Evolutionary conservation across 2,113 vertebrate species (phyloP), one percentile per base, ranked within the genome.

Genomic region (Scomber japonicus): DNA sequence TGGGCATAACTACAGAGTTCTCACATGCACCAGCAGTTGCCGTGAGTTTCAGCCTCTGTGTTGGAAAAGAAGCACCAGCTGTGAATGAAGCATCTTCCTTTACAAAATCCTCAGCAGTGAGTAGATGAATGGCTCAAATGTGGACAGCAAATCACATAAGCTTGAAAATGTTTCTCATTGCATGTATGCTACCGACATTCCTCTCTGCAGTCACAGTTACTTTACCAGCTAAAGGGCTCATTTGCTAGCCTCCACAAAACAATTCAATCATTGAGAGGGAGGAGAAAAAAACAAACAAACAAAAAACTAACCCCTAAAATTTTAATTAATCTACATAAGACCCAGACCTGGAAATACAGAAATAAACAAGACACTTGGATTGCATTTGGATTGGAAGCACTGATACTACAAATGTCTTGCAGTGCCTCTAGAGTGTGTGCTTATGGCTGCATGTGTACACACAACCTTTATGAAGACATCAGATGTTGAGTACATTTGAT

Each of bases 1-100:
- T 59, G 59, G 66, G 73, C 53, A 54, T 68, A 60, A 63, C 75
- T 21, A 4, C 7, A 11, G 56, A 55, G 54, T 73, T 73, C 80
- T 76, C 15, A 30, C 45, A 21, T 49, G 75, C 78, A 80, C 65
- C 72, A 66, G 56, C 75, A 75, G 78, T 61, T 75, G 60, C 68
- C 40, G 19, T 48, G 57, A 78, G 68, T 54, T 67, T 31, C 46
- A 62, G 65, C 66, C 74, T 81, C 59, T 78, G 45, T 45, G 46
- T n/a, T 60, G 75, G 35, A 61, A 27, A 27, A 27, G 24, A 27
- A 27, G 50, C 48, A 51, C 40, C 67, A 68, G 56, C 50, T 54
- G 12, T 8, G 40, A 45, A 48, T 14, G 62, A 48, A 64, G 2
- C 13, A 21, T 21, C n/a, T 53, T 16, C 16, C 19, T 72, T 66